Evolutionary conservation across 2,797 vertebrate species (phyloP).

Genomic region (Acanthurus tractus): DNA sequence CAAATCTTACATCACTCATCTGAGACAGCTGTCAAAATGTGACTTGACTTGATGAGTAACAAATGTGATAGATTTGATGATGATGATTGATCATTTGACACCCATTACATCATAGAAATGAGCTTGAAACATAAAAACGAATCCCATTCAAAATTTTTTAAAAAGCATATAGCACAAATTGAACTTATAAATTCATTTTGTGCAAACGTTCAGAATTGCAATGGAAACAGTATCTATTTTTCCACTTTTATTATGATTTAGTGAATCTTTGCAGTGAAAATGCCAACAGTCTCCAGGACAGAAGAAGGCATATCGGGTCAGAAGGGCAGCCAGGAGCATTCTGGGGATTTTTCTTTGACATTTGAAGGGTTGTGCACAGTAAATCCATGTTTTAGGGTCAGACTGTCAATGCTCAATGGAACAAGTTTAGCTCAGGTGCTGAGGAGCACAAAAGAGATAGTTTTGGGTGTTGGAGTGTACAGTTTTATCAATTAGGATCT

Average conservation of each 20-base stretch:
- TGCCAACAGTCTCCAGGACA: neutral
- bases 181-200: neutral
- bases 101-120: neutral
- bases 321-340: too few species aligned
- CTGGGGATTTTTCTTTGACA: too few species aligned
- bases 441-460: too few species aligned
- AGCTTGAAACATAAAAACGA: neutral
- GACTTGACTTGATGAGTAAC: slow-evolving; percentile 9
- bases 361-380: too few species aligned
- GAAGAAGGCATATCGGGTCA: too few species aligned
- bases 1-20: slow-evolving; percentile 48
- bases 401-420: too few species aligned
- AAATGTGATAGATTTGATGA: slow-evolving; percentile 6
- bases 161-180: too few species aligned
- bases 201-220: neutral
- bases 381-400: too few species aligned
- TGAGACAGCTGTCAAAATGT: slow-evolving; percentile 52
- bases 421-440: too few species aligned
- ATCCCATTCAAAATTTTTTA: neutral
- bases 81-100: neutral
- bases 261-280: neutral
- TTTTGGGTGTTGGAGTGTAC: neutral
- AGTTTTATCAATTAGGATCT: neutral
- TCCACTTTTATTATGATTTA: neutral
- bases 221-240: neutral